Evolutionary conservation across 2,888 invertebrate species (phyloP), one percentile per base, ranked within the genome.

Genomic region (Dorcus parallelipipedus): DNA sequence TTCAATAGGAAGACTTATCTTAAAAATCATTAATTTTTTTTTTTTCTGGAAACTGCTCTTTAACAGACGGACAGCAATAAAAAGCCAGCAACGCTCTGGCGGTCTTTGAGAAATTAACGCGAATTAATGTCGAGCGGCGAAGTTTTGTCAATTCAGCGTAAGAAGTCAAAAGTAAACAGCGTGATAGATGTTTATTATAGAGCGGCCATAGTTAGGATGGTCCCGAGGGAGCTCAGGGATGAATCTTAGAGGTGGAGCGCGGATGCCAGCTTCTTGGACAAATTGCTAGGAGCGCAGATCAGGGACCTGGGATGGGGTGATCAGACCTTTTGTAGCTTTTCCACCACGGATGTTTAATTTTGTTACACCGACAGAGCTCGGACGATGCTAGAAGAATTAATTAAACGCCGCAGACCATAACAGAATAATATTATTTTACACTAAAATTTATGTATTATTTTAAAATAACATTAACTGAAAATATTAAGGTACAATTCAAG

Each of bases 131-230:
- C 54, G 54, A 49, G 49, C 42, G 10, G 58, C 26, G 60, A 65
- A 67, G 65, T 70, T 71, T 71, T 72, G 71, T 70, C 69, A 71
- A 70, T 71, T 67, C 67, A 63, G 66, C 62, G 62, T 60, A 69
- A 68, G 69, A 71, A 70, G 71, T 70, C 69, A 69, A 71, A 71
- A 73, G 73, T 73, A 73, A 76, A 76, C 76, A 76, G 71, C 64
- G 74, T 76, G 76, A 77, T 76, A 73, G 75, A 77, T 77, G 76
- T 76, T 76, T 76, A 76, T 76, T 75, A 75, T 74, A 72, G 75
- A 71, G 71, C 73, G 75, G 74, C 75, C 75, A 75, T 77, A 76
- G 76, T 76, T 74, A 75, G 74, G 74, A 69, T 69, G 74, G 69
- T 76, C 76, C 71, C 74, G 52, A 60, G 75, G 73, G 76, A 73